phyloP scores from a whole-genome alignment of 2,797 vertebrate species.

The Thalassophryne amazonica region DNA sequence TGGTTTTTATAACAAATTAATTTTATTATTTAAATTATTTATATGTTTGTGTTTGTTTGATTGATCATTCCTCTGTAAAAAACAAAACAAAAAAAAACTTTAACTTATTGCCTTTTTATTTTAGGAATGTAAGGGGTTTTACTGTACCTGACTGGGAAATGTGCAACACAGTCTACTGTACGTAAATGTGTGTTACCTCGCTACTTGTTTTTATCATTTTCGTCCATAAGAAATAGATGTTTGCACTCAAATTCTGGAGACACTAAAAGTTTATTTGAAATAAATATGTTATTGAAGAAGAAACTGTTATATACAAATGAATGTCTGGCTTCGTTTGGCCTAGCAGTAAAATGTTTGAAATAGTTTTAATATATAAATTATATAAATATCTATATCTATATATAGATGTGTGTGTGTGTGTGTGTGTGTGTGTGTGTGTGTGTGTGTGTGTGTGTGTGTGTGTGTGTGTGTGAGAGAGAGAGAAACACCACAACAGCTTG shows the following conservation, averaged over 20 bases:
- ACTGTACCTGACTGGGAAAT: constrained; percentile 78
- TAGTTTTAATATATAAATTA: constrained; percentile 85
- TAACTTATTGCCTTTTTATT: constrained; percentile 87
- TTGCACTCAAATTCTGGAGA: constrained; percentile 81
- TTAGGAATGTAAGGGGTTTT: constrained; percentile 86
- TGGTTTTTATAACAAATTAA: constrained; percentile 48
- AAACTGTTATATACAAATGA: constrained; percentile 89
- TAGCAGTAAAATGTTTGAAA: constrained; percentile 86
- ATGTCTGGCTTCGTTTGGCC: constrained; percentile 96
- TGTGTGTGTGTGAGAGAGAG: constrained; percentile 81
- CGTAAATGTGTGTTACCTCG: constrained; percentile 72
- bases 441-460: constrained; percentile 43
- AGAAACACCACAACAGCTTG: constrained; percentile 88
- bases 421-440: constrained; percentile 77
- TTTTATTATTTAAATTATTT: constrained; percentile 70
- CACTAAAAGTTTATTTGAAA: constrained; percentile 80
- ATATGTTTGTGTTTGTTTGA: constrained; percentile 64
- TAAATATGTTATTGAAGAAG: constrained; percentile 69
- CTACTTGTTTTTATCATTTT: constrained; percentile 73
- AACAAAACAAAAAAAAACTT: constrained; percentile 72
- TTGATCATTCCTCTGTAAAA: constrained; percentile 75
- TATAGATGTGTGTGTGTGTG: constrained; percentile 38
- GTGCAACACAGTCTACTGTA: constrained; percentile 76
- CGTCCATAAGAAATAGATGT: constrained; percentile 75
- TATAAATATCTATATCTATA: constrained; percentile 69